Percentiles rank a stretch among this genome's conserved stretches.
These are phyloP conservation scores for Caenorhabditis sp. DNA, from an alignment of 2,888 invertebrate species.

Conservation along the genomic window DNA sequence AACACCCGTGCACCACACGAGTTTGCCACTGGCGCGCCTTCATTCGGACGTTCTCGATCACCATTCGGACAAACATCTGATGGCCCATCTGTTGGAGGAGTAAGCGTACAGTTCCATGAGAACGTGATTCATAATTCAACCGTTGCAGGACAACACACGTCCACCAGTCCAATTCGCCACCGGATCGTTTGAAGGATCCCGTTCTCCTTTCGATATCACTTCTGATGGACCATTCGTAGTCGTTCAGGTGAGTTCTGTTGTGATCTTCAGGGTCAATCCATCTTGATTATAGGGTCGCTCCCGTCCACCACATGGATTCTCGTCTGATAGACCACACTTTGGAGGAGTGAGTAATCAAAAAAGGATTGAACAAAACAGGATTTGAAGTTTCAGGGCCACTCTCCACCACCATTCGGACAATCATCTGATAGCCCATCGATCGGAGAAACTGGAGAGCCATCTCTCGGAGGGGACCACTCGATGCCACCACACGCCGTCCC, in stretches of 20 bases:
- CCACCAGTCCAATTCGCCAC: neutral
- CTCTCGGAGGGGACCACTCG: neutral
- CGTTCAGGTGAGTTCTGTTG: too few relatives aligned
- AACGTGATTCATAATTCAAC: too few relatives aligned
- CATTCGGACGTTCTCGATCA: neutral
- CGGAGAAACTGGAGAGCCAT: neutral
- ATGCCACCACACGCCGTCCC: neutral
- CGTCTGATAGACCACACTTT: neutral
- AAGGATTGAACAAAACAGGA: too few relatives aligned
- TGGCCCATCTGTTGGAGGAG: neutral
- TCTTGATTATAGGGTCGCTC: neutral
- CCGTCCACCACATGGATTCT: conserved; percentile 1
- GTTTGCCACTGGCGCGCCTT: neutral
- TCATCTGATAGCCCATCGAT: neutral
- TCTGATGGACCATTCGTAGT: too few relatives aligned
- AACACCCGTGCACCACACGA: neutral
- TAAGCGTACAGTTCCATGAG: too few relatives aligned
- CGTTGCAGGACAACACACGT: neutral
- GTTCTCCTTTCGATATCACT: too few relatives aligned
- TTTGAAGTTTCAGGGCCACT: neutral
- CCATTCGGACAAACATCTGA: neutral
- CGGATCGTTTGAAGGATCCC: too few relatives aligned
- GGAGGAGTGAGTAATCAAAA: neutral
- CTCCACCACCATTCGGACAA: neutral
- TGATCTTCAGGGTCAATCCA: too few relatives aligned